These are phyloP conservation scores for Myotis davidii DNA, from an alignment of 2,113 vertebrate species.

Conservation along the genomic window DNA sequence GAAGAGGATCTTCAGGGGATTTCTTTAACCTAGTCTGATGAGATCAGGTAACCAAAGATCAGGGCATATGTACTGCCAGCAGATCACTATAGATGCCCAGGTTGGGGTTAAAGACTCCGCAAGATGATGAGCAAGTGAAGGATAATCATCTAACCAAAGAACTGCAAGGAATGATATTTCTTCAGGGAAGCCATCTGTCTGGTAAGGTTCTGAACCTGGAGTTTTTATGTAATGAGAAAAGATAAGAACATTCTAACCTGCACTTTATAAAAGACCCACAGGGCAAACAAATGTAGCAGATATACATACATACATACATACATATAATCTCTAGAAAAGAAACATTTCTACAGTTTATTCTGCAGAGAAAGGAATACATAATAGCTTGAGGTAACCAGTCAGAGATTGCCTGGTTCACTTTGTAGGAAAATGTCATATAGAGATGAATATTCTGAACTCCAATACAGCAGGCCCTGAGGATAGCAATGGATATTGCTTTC, in stretches of 20 bases:
- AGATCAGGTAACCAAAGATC: background rate
- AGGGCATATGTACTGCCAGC: background rate
- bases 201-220: background rate
- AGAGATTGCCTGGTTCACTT: background rate
- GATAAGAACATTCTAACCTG: background rate
- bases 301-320: background rate
- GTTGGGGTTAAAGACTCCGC: background rate
- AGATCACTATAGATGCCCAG: background rate
- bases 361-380: background rate
- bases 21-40: background rate
- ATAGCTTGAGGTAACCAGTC: background rate
- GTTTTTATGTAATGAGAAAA: background rate
- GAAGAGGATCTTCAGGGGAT: background rate
- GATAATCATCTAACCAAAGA: background rate
- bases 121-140: background rate
- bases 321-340: background rate
- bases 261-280: conserved; percentile 21
- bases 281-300: conserved; percentile 4
- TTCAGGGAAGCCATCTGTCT: background rate
- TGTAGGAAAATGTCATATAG: background rate
- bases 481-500: background rate
- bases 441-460: conserved; percentile 12
- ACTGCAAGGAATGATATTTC: background rate
- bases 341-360: conserved; percentile 15
- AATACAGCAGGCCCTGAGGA: background rate